Evolutionary conservation across 2,797 vertebrate species (phyloP), one percentile per base, ranked within the genome.

Genomic region (Ispidina lecontei): DNA sequence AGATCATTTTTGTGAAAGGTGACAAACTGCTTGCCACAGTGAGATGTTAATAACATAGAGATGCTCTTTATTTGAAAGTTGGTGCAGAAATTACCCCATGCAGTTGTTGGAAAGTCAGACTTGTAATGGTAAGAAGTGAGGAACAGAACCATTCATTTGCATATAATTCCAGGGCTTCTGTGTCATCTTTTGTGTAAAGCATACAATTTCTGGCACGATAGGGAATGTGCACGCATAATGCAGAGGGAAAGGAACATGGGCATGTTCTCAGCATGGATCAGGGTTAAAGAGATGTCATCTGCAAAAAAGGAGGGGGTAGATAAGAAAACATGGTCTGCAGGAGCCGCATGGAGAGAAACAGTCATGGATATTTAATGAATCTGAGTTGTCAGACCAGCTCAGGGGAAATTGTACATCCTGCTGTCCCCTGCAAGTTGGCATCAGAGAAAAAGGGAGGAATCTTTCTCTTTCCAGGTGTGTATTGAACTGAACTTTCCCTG

Each of bases 11-110:
- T 97, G 94, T 96, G 94, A 96, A 93, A 96, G 97, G 95, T 96
- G 97, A 97, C 97, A 97, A 94, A 96, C 95, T 94, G 95, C 94
- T 96, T 22, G 46, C 93, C 65, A 14, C 73, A 96, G 95, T 94
- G 97, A 97, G 97, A 96, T 86, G 93, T 96, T 98, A 98, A 97
- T 98, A 97, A 96, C 94, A 96, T 79, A 86, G 96, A 87, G 81
- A 79, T 94, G 93, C 93, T 97, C 95, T 94, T 95, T 86, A 87
- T 95, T 96, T 96, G 97, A 95, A 96, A 96, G 96, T 94, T 68
- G 55, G 95, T 92, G 65, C 92, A 49, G 68, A 92, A 97, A 96
- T 95, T 73, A 78, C 95, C 95, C 94, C 77, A 76, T 95, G 92
- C 43, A 33, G 82, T 96, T 64, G 84, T 76, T 96, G 95, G 96